phyloP scores from a whole-genome alignment of 92 coral and sea anemone species.

The Metridium senile region DNA sequence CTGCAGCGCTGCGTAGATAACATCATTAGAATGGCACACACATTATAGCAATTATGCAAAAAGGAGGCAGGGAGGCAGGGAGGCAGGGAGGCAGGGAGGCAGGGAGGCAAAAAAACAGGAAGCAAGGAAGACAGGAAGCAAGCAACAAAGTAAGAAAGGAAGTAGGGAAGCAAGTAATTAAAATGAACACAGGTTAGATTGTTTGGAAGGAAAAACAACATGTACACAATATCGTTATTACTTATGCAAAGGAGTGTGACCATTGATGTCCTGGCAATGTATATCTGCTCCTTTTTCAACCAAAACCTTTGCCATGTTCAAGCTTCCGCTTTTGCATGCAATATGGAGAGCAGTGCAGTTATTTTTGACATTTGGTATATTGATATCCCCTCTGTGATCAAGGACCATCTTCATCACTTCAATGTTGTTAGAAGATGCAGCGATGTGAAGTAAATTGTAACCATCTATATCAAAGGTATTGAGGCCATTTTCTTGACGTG shows the following conservation, averaged over 20 bases:
- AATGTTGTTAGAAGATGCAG: constrained; percentile 47
- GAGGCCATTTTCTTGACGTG: background rate
- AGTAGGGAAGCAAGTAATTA: no score
- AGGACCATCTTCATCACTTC: constrained; percentile 45
- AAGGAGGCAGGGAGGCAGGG: no score
- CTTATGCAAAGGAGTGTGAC: constrained; percentile 75
- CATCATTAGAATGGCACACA: background rate
- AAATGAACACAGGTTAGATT: no score
- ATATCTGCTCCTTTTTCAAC: constrained; percentile 55
- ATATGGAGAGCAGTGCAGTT: constrained; percentile 55
- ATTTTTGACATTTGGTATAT: constrained; percentile 23
- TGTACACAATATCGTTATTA: no score
- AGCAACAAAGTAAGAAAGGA: background rate
- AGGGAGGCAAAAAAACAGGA: background rate
- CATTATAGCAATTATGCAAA: no score
- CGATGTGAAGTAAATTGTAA: constrained; percentile 57
- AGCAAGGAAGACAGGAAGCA: background rate
- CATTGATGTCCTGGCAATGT: constrained; percentile 44
- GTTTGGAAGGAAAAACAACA: no score
- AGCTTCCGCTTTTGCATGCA: constrained; percentile 60
- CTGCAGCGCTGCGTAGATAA: constrained; percentile 53
- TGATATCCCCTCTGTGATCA: constrained; percentile 56
- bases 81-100: background rate
- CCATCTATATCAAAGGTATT: constrained; percentile 45
- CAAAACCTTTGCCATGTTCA: constrained; percentile 51